These are phyloP conservation scores for Sebastes vulpes DNA, from an alignment of 2,797 vertebrate species.

Conservation along the genomic window DNA sequence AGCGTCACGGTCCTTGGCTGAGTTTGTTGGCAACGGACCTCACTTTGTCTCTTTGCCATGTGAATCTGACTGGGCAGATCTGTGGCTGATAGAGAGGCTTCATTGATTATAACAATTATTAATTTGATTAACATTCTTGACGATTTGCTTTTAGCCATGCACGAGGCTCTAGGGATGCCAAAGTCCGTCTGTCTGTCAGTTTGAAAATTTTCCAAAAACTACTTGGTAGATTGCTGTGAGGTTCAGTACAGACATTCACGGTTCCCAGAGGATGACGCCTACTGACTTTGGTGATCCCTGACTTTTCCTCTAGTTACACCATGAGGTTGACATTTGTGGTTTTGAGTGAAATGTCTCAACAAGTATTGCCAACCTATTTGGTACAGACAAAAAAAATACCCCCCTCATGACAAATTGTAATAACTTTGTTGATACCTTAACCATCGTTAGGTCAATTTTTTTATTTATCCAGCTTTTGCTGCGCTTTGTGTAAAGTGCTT, in stretches of 20 bases:
- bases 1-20: constrained; percentile 29
- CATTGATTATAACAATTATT: not conserved
- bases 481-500: not conserved
- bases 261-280: too few species aligned
- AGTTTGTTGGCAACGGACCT: constrained; percentile 16
- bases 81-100: not conserved
- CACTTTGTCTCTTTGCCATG: constrained; percentile 16
- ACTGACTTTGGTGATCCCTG: too few species aligned
- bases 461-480: not conserved
- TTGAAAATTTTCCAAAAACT: not conserved
- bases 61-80: not conserved
- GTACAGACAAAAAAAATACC: too few species aligned
- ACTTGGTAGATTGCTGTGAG: not conserved
- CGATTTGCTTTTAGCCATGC: not conserved
- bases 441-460: not conserved
- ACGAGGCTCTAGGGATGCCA: not conserved
- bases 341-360: not conserved
- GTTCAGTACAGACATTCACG: too few species aligned
- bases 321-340: too few species aligned
- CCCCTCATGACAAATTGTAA: too few species aligned
- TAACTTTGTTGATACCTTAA: not conserved
- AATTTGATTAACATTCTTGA: not conserved
- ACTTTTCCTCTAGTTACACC: too few species aligned
- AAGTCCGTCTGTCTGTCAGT: not conserved
- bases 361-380: not conserved